A percentile compares a stretch with the other conserved stretches of the same genome.
phyloP scores from a whole-genome alignment of 1,140 invertebrate genomes.

The Eurosta solidaginis region DNA sequence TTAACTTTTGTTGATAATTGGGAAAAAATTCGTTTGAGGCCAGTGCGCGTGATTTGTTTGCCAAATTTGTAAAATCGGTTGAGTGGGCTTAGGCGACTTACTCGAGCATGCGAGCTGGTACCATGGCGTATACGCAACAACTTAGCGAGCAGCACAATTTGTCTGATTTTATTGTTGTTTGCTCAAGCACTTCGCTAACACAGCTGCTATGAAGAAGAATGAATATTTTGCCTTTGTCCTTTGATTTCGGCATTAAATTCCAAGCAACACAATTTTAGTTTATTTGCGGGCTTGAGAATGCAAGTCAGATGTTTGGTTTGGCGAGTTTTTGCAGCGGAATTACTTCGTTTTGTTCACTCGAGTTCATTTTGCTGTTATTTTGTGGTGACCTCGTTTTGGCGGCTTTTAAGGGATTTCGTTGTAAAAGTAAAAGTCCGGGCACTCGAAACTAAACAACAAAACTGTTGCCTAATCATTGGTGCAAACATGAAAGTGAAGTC shows the following conservation, averaged over 20 bases:
- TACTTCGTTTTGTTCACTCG: neutral
- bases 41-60: conserved; percentile 12
- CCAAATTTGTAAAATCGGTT: neutral
- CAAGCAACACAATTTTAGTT: neutral
- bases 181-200: neutral
- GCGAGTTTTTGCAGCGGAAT: neutral
- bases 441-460: neutral
- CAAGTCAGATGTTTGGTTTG: neutral
- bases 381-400: conserved; percentile 3
- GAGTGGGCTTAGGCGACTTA: neutral
- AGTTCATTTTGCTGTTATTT: conserved; percentile 3
- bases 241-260: no score
- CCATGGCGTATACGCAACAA: conserved; percentile 14
- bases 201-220: neutral
- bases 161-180: neutral
- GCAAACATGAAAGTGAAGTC: neutral
- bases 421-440: neutral
- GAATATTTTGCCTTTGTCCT: no score
- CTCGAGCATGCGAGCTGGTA: neutral
- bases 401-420: neutral
- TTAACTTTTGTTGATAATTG: conserved; percentile 1
- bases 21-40: conserved; percentile 14
- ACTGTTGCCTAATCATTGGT: neutral
- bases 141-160: conserved; percentile 23
- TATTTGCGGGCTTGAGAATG: neutral